Conservation (phyloP, 2,888 invertebrate species). For the Troides aeacus region DNA sequence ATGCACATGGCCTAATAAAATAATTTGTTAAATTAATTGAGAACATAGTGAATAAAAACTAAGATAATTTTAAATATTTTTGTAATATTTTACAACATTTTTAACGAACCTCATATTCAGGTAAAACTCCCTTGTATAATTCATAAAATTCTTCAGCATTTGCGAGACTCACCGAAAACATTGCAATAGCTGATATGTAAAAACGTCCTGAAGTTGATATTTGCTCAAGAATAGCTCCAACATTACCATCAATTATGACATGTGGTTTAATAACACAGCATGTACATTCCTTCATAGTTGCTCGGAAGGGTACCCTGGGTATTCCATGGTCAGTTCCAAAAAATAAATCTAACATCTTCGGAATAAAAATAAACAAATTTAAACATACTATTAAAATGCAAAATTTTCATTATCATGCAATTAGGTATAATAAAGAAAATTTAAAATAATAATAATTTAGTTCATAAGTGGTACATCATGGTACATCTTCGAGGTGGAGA, state of each 20-base stretch:
- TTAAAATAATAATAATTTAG: too few relatives aligned
- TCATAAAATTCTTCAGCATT: slow-evolving; percentile 95
- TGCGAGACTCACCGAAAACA: slow-evolving; percentile 86
- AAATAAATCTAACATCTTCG: slow-evolving; percentile 58
- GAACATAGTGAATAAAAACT: neutral
- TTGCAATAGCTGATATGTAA: slow-evolving; percentile 88
- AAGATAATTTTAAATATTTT: neutral
- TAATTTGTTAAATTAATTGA: neutral
- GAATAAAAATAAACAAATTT: neutral
- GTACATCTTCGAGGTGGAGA: too few relatives aligned
- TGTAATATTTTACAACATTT: neutral
- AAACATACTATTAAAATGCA: too few relatives aligned
- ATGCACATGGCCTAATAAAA: slow-evolving; percentile 86
- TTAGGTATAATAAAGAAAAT: too few relatives aligned
- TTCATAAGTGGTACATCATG: too few relatives aligned
- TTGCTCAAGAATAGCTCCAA: slow-evolving; percentile 86
- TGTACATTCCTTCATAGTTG: slow-evolving; percentile 84
- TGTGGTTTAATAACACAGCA: slow-evolving; percentile 95
- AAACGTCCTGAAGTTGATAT: slow-evolving; percentile 86
- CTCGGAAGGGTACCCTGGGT: slow-evolving; percentile 62
- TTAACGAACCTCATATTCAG: slow-evolving; percentile 83
- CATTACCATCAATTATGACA: slow-evolving; percentile 86
- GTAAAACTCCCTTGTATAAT: slow-evolving; percentile 92
- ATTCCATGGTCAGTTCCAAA: slow-evolving; percentile 61
- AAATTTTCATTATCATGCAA: too few relatives aligned